Conservation (phyloP, 1,140 invertebrate species). For the Panonychus citri region DNA sequence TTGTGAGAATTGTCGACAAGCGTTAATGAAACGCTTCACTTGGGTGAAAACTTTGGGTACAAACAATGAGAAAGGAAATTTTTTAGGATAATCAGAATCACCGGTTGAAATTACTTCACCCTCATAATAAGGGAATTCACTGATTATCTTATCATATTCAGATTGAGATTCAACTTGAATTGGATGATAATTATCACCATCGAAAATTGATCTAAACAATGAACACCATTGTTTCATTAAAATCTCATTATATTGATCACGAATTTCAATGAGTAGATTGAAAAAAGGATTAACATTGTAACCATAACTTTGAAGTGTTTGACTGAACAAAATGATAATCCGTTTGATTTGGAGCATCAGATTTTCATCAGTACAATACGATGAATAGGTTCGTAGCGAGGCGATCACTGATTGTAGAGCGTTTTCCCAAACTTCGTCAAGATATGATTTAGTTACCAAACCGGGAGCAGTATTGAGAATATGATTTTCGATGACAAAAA, state of each 20-base stretch:
- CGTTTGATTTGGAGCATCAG: slow-evolving; percentile 87
- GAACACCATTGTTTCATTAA: slow-evolving; percentile 84
- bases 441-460: slow-evolving; percentile 61
- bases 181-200: slow-evolving; percentile 78
- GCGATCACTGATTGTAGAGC: slow-evolving; percentile 64
- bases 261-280: slow-evolving; percentile 71
- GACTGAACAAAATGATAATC: slow-evolving; percentile 82
- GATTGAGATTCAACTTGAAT: slow-evolving; percentile 55
- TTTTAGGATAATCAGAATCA: slow-evolving; percentile 42
- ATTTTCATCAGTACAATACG: slow-evolving; percentile 72
- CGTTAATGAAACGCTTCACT: slow-evolving; percentile 90
- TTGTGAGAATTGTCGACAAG: slow-evolving; percentile 87
- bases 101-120: slow-evolving; percentile 23
- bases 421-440: slow-evolving; percentile 82
- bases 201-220: slow-evolving; percentile 76
- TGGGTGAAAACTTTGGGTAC: slow-evolving; percentile 88
- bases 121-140: slow-evolving; percentile 72
- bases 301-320: slow-evolving; percentile 80
- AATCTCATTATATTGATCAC: slow-evolving; percentile 93
- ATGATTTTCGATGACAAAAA: slow-evolving; percentile 97
- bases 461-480: slow-evolving; percentile 80
- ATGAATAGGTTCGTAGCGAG: slow-evolving; percentile 62
- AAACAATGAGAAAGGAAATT: slow-evolving; percentile 84
- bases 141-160: slow-evolving; percentile 57
- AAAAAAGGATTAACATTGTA: slow-evolving; percentile 70